Evolutionary conservation across 2,888 invertebrate species (phyloP).

Genomic region (Plebejus argus): DNA sequence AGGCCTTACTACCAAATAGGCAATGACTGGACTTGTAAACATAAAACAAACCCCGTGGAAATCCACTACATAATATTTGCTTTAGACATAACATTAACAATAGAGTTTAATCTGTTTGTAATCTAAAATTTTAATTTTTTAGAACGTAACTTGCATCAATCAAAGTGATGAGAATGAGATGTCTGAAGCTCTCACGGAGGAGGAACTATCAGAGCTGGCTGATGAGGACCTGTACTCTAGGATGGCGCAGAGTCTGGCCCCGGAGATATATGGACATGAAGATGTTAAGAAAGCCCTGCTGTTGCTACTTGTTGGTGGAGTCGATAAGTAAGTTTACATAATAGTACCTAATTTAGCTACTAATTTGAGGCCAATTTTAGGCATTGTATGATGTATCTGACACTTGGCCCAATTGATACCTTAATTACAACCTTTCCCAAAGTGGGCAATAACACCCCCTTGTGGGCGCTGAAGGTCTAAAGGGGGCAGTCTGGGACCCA

Average conservation of each 20-base stretch:
- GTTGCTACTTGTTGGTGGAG: conserved; percentile 94
- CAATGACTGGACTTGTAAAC: neutral
- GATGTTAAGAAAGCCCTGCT: conserved; percentile 98
- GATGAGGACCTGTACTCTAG: conserved; percentile 96
- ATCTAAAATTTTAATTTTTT: conserved; percentile 38
- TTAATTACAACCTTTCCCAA: no score
- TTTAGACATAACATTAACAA: no score
- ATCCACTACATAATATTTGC: no score
- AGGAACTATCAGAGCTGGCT: conserved; percentile 89
- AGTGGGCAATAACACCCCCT: no score
- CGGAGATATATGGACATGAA: conserved; percentile 99
- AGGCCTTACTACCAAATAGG: neutral
- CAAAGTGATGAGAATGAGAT: conserved; percentile 92
- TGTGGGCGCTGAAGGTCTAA: no score
- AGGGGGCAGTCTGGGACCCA: no score
- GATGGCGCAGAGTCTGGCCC: conserved; percentile 95
- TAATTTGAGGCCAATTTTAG: no score
- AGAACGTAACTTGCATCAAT: conserved; percentile 90
- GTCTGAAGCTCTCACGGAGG: conserved; percentile 88
- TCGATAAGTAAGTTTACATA: conserved; percentile 84
- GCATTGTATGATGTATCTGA: no score
- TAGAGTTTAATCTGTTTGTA: no score
- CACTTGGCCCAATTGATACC: no score
- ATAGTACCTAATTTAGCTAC: no score
- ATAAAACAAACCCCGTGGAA: no score